Evolutionary conservation across 2,888 invertebrate genomes (phyloP), one percentile per base, ranked within the genome.

Genomic region (Drosophila demipolita): DNA sequence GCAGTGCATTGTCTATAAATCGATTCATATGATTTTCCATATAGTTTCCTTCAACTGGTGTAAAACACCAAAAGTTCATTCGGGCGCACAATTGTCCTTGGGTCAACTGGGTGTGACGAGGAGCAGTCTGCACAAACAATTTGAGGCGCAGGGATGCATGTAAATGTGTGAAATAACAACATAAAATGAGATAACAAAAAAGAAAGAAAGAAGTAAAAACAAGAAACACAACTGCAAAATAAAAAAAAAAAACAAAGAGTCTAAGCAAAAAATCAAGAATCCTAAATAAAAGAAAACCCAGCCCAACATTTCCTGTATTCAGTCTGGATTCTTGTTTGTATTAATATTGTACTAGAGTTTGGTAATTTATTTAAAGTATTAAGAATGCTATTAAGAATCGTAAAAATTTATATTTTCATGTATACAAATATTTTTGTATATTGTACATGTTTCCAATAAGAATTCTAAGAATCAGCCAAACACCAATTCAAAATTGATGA

Each of bases 121-220:
- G 55, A 42, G 11, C 58, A 33, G 52, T 77, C 55, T 62, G 62
- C 77, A 64, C 66, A 82, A 78, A 64, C 63, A 82, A 82, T 78
- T 78, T 78, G 61, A 42, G 64, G 53, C 66, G 53, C 61, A 71
- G 52, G 72, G 60, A 76, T 69, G 49, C 65, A 75, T 75, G 75
- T 75, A 75, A 75, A 75, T 80, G 76, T 80, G 69, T 75, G 75
- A 62, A 75, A 74, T 54, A 75, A 72, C 57, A 65, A 65, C 66
- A 73, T 58, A 20, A 26, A 48, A 57, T 15, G 50, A 40, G 11
- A 29, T 29, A 17, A 35, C 17, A 42, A 11, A 52, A 32, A 38
- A 48, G 33, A 33, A 38, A 35, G 35, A 57, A 42, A 32, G 23
- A 36, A 40, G 35, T 17, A 49, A 23, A 42, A 32, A 53, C 20